Evolutionary conservation across 2,797 vertebrate species (phyloP).

Genomic region (Loris lydekkerianus): DNA sequence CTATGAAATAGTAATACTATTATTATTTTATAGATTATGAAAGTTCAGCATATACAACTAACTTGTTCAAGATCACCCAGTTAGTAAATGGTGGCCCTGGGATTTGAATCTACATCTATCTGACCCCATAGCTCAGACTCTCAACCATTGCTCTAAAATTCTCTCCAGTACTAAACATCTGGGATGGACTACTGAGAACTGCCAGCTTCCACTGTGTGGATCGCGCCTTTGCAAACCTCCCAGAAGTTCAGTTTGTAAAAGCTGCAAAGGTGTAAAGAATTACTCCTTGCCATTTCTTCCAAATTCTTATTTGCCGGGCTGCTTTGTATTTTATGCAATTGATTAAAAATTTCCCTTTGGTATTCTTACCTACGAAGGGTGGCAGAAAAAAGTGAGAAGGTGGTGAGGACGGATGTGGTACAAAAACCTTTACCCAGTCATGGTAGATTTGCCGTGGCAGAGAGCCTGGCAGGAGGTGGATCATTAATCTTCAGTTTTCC

Average conservation of each 20-base stretch:
- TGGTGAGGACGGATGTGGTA: background rate
- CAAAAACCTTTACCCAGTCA: background rate
- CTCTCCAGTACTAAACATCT: background rate
- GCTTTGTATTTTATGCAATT: constrained; percentile 31
- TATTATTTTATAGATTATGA: background rate
- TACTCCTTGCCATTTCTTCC: background rate
- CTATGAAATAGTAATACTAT: background rate
- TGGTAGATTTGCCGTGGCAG: background rate
- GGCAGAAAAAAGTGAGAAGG: constrained; percentile 22
- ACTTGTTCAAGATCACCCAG: background rate
- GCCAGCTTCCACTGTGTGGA: background rate
- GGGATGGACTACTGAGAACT: background rate
- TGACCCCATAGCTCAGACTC: background rate
- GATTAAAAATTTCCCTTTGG: constrained; percentile 44
- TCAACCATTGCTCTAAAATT: background rate
- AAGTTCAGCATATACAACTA: background rate
- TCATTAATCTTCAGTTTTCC: background rate
- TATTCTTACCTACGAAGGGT: background rate
- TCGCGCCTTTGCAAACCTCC: background rate
- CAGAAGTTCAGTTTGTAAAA: background rate
- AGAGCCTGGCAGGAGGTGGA: background rate
- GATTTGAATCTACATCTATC: background rate
- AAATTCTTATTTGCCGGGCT: constrained; percentile 33
- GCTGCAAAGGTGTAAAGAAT: background rate
- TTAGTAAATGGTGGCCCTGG: background rate